Evolutionary conservation across 2,113 vertebrate genomes (phyloP).

Genomic region (Vulpes vulpes): DNA sequence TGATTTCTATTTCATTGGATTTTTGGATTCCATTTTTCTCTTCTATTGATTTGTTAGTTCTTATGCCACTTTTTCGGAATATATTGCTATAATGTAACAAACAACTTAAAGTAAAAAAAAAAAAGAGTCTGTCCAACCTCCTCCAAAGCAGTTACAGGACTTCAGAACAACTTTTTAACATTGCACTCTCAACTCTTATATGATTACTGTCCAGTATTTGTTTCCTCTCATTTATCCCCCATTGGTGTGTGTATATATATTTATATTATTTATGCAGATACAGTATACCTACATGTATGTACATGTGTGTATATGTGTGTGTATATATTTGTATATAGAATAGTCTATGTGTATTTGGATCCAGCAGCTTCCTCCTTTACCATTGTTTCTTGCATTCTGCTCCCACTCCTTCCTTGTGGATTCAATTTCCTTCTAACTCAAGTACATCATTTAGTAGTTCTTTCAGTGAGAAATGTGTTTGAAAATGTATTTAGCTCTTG

Average conservation of each 20-base stretch:
- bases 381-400: neutral
- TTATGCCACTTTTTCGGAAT: neutral
- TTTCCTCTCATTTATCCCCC: neutral
- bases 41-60: neutral
- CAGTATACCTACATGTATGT: neutral
- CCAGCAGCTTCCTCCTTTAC: neutral
- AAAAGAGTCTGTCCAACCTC: neutral
- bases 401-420: neutral
- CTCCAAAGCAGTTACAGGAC: neutral
- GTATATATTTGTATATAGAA: neutral
- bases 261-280: neutral
- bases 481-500: neutral
- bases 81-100: neutral
- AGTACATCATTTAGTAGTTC: neutral
- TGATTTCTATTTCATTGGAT: neutral
- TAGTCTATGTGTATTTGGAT: neutral
- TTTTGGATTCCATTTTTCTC: neutral
- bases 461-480: neutral
- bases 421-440: constrained; percentile 6
- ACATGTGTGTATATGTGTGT: neutral
- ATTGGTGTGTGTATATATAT: neutral
- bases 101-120: neutral
- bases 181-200: neutral
- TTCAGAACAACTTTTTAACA: neutral
- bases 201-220: neutral